Percentiles rank a stretch among this genome's conserved stretches.
These are phyloP conservation scores for Holotrichia oblita DNA, from an alignment of 1,140 invertebrate genomes.

Conservation along the genomic window DNA sequence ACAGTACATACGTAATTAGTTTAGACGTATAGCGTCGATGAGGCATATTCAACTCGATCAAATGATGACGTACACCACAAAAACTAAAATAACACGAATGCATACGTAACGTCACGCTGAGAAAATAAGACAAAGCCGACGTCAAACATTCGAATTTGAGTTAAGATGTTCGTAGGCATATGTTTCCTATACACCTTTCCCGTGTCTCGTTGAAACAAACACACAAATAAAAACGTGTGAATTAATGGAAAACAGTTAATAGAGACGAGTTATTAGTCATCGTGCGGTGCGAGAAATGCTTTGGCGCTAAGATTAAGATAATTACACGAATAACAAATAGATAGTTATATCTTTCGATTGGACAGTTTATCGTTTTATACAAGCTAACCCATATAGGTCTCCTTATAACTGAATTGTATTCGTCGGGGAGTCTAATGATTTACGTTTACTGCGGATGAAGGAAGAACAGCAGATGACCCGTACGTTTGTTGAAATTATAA, in stretches of 20 bases:
- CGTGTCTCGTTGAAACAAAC: not conserved
- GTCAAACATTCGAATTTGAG: not conserved
- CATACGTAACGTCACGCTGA: not conserved
- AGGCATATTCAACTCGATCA: not conserved
- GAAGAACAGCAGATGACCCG: not conserved
- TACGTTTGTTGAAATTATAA: not conserved
- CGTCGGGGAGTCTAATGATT: not conserved
- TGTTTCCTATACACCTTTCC: slow-evolving; percentile 1
- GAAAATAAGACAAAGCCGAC: slow-evolving; percentile 5
- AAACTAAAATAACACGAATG: slow-evolving; percentile 2
- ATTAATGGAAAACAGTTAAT: slow-evolving; percentile 31
- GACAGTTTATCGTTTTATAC: not conserved
- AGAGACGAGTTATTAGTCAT: slow-evolving; percentile 2
- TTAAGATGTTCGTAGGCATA: slow-evolving; percentile 1
- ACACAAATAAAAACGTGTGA: slow-evolving; percentile 25
- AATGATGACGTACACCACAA: not conserved
- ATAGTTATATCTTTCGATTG: not conserved
- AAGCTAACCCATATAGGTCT: not conserved
- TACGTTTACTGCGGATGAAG: not conserved
- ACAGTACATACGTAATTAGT: slow-evolving; percentile 1
- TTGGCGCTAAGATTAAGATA: slow-evolving; percentile 11
- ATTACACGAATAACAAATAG: not conserved
- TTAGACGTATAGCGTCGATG: not conserved
- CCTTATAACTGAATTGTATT: not conserved
- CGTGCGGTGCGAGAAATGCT: not conserved